Percentiles rank a stretch among this genome's conserved stretches.
phyloP scores from a whole-genome alignment of 2,797 vertebrate genomes.

The Sebastes baramenuke region DNA sequence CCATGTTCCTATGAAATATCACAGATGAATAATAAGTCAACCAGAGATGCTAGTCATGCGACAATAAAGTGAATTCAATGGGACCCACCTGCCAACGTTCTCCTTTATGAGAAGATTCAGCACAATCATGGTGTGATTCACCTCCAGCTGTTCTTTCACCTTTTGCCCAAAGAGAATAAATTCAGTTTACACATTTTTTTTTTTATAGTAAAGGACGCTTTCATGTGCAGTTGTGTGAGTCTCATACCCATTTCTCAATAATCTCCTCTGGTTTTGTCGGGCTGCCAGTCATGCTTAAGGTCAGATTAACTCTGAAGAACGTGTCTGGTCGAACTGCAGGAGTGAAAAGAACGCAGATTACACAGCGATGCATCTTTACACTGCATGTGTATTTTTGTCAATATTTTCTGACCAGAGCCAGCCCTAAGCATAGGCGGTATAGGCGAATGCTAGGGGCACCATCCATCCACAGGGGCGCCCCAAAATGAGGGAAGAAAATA shows the following conservation, averaged over 20 bases:
- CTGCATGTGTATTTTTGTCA: neutral
- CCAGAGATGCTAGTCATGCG: neutral
- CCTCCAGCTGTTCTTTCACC: constrained; percentile 57
- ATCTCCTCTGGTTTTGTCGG: constrained; percentile 7
- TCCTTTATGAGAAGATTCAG: constrained; percentile 56
- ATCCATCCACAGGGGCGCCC: too few relatives aligned
- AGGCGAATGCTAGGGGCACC: too few relatives aligned
- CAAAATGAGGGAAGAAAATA: too few relatives aligned
- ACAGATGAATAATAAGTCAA: neutral
- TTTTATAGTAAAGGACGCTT: neutral
- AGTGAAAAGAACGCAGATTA: neutral
- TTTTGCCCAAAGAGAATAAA: constrained; percentile 19
- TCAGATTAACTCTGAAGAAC: constrained; percentile 66
- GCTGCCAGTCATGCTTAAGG: constrained; percentile 40
- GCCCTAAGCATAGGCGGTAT: too few relatives aligned
- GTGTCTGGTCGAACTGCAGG: constrained; percentile 36
- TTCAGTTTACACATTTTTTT: neutral
- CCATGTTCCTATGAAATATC: constrained; percentile 29
- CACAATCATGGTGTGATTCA: constrained; percentile 28
- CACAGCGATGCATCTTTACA: neutral
- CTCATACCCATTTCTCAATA: constrained; percentile 68
- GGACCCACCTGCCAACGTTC: constrained; percentile 33
- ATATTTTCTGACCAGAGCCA: neutral
- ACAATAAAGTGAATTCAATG: neutral
- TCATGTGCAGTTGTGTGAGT: neutral